Evolutionary conservation across 2,113 vertebrate species (phyloP).

Genomic region (Suncus etruscus): DNA sequence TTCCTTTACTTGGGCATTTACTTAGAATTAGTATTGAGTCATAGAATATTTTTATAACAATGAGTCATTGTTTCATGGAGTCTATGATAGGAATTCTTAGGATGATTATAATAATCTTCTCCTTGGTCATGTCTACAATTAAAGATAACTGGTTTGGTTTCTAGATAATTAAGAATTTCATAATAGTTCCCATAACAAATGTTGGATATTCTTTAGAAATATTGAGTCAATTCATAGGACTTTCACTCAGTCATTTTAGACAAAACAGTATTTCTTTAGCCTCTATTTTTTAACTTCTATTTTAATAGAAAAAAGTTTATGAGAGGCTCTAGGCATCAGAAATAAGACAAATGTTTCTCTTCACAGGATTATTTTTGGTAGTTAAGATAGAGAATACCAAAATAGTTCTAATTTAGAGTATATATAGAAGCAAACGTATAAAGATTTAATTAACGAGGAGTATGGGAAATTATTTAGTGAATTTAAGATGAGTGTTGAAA

Average conservation of each 20-base stretch:
- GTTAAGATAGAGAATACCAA: not conserved
- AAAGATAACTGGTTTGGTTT: constrained; percentile 50
- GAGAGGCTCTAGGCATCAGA: not conserved
- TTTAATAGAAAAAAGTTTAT: no score
- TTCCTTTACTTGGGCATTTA: not conserved
- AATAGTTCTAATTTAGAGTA: not conserved
- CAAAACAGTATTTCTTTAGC: not conserved
- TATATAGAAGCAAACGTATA: not conserved
- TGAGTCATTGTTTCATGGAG: constrained; percentile 7
- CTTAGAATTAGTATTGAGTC: constrained; percentile 14
- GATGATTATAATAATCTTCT: constrained; percentile 21
- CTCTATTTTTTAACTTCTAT: not conserved
- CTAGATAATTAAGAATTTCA: constrained; percentile 24
- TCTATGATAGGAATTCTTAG: constrained; percentile 51
- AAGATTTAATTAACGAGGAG: not conserved
- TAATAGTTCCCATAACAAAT: constrained; percentile 6
- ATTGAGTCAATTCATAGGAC: not conserved
- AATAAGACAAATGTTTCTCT: not conserved
- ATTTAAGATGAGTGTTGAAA: constrained; percentile 23
- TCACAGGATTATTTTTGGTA: not conserved
- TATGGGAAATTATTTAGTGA: not conserved
- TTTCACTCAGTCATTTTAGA: constrained; percentile 14
- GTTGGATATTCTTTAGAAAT: constrained; percentile 48
- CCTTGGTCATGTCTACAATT: not conserved
- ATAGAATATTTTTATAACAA: constrained; percentile 31